phyloP scores from a whole-genome alignment of 2,113 vertebrate genomes.

The Astur gentilis region DNA sequence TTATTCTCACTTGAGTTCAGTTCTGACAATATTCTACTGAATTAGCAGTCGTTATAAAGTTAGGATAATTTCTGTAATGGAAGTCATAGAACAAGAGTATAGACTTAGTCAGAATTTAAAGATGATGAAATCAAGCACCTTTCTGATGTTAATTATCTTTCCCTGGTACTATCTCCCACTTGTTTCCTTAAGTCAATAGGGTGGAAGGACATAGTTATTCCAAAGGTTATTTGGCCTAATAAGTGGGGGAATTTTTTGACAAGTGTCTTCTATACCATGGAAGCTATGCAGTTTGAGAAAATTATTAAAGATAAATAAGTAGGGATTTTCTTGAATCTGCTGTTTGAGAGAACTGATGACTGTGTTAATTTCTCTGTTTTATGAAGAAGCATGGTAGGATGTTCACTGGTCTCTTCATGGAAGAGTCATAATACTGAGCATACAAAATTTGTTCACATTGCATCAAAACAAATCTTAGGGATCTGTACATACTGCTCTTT shows the following conservation, averaged over 20 bases:
- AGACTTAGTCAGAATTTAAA: not conserved
- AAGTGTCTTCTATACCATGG: no score
- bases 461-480: not conserved
- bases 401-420: not conserved
- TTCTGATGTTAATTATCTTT: not conserved
- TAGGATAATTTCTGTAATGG: not conserved
- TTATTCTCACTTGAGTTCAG: not conserved
- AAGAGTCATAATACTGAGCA: not conserved
- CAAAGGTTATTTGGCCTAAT: not conserved
- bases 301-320: not conserved
- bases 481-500: not conserved
- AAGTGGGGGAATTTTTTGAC: not conserved
- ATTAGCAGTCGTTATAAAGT: not conserved
- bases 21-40: not conserved
- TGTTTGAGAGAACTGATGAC: not conserved
- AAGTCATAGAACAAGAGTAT: not conserved
- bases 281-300: not conserved
- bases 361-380: no score
- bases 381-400: not conserved
- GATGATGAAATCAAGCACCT: not conserved
- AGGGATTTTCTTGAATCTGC: not conserved
- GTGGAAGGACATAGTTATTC: not conserved
- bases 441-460: not conserved
- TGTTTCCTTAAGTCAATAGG: not conserved
- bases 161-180: accelerated